phyloP scores from a whole-genome alignment of 2,888 invertebrate genomes.

The Quadroppia sp. region DNA sequence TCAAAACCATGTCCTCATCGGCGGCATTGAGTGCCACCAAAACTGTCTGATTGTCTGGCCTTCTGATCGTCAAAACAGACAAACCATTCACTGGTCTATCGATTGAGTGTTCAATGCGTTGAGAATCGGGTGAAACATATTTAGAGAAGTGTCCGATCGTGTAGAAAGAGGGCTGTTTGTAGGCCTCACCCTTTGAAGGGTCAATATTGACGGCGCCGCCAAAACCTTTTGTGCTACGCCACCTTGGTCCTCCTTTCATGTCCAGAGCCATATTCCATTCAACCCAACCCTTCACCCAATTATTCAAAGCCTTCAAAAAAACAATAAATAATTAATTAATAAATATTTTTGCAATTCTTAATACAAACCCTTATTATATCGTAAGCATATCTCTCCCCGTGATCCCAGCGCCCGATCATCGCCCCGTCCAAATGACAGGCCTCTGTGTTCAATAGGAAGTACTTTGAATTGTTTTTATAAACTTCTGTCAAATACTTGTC shows the following conservation, averaged over 20 bases:
- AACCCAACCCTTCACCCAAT: constrained; percentile 75
- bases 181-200: constrained; percentile 54
- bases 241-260: constrained; percentile 58
- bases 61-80: background rate
- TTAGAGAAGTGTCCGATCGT: constrained; percentile 58
- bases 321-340: background rate
- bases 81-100: background rate
- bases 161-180: constrained; percentile 61
- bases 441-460: constrained; percentile 74
- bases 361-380: constrained; percentile 65
- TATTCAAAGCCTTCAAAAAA: constrained; percentile 57
- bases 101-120: constrained; percentile 30
- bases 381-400: constrained; percentile 64
- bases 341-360: constrained; percentile 57
- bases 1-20: background rate
- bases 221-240: constrained; percentile 56
- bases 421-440: constrained; percentile 63
- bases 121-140: constrained; percentile 50
- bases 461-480: constrained; percentile 59
- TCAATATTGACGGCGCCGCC: constrained; percentile 59
- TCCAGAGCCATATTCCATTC: constrained; percentile 85
- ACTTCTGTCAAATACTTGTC: constrained; percentile 57
- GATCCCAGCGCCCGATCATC: constrained; percentile 64
- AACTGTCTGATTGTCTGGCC: constrained; percentile 23
- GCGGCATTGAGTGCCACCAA: constrained; percentile 10